Conservation (phyloP, 2,113 vertebrate genomes). For the Psittacus erithacus region DNA sequence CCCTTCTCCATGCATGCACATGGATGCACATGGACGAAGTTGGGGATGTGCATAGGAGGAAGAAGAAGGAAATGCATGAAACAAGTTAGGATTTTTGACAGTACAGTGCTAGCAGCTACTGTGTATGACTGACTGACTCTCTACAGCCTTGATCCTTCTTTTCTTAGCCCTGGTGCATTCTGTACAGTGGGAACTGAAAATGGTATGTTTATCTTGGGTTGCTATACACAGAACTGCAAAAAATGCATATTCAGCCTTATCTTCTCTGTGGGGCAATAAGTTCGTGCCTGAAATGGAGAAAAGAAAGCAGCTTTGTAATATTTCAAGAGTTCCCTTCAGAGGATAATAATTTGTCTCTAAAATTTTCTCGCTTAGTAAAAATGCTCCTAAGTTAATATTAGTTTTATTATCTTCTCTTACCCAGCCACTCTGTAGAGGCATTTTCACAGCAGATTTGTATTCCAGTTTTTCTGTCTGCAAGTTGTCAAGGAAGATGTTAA, state of each 20-base stretch:
- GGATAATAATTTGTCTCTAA: background rate
- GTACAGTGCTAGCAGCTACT: background rate
- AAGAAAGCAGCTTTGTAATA: background rate
- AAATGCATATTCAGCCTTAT: background rate
- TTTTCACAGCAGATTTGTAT: background rate
- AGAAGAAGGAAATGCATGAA: background rate
- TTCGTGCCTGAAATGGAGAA: background rate
- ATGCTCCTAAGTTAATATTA: background rate
- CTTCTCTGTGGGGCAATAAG: background rate
- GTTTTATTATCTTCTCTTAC: background rate
- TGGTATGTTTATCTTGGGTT: background rate
- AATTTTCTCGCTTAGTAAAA: background rate
- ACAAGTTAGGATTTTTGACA: background rate
- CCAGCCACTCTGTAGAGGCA: background rate
- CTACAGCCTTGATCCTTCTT: background rate
- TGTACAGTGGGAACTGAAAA: background rate
- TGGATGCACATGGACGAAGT: rapidly evolving
- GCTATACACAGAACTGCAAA: background rate
- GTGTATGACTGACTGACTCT: background rate
- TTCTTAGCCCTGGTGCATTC: background rate
- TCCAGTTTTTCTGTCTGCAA: background rate
- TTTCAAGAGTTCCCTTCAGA: background rate
- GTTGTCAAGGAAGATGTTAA: background rate
- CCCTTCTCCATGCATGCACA: background rate
- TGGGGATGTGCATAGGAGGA: rapidly evolving